phyloP scores from a whole-genome alignment of 2,797 vertebrate genomes.

The Oophaga sylvatica region DNA sequence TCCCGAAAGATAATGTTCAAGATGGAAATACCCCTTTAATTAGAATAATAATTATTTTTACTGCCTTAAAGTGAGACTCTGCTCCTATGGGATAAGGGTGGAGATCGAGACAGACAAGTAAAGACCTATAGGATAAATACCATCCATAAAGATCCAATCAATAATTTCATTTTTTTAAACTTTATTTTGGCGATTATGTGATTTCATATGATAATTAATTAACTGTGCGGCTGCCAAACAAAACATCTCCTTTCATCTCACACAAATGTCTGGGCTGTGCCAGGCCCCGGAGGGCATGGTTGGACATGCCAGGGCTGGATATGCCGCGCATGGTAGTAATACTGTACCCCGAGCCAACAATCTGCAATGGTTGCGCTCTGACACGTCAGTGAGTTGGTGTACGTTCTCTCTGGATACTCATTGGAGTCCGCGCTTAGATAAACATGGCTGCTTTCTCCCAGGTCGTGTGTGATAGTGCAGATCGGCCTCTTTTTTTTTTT shows the following conservation, averaged over 20 bases:
- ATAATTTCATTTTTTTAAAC: not conserved
- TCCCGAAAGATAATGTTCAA: too few species aligned
- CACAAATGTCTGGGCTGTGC: not conserved
- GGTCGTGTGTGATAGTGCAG: too few species aligned
- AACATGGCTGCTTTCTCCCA: too few species aligned
- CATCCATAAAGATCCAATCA: not conserved
- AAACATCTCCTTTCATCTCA: not conserved
- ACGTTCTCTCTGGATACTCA: too few species aligned
- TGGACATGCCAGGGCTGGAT: not conserved
- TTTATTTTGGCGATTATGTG: not conserved
- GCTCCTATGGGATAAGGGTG: not conserved
- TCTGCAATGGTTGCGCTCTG: not conserved
- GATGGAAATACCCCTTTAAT: too few species aligned
- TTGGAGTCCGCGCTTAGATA: too few species aligned
- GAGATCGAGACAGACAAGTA: not conserved
- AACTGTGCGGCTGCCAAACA: not conserved
- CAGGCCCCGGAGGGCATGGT: not conserved
- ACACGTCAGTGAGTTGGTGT: not conserved
- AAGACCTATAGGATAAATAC: not conserved
- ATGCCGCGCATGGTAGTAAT: not conserved
- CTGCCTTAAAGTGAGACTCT: not conserved
- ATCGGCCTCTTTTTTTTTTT: too few species aligned
- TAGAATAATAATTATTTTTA: not conserved
- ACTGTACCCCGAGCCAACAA: not conserved
- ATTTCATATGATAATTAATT: not conserved